Conservation (phyloP, 2,888 invertebrate species). For the Palloptera scutellata region DNA sequence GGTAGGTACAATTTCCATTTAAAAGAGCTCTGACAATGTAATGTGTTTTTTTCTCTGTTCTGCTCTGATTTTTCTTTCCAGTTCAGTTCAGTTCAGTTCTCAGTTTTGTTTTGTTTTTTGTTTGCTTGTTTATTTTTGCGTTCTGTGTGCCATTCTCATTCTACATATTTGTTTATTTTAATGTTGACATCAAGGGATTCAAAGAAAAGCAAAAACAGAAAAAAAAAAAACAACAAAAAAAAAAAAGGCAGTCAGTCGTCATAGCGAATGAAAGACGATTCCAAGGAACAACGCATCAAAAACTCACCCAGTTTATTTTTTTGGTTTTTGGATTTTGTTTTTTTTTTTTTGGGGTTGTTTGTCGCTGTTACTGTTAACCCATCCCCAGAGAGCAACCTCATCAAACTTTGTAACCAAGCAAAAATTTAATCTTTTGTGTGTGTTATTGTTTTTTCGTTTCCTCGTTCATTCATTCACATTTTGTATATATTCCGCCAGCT, state of each 20-base stretch:
- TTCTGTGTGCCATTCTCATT: background rate
- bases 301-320: conserved; percentile 1
- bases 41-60: background rate
- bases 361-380: no score
- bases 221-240: conserved; percentile 5
- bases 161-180: background rate
- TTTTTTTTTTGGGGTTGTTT: no score
- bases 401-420: no score
- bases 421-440: no score
- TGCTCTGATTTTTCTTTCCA: no score
- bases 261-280: no score
- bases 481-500: background rate
- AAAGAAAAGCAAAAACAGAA: background rate
- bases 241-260: conserved; percentile 1
- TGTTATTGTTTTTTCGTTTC: no score
- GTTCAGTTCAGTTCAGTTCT: background rate
- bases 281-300: conserved; percentile 3
- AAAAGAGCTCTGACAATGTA: no score
- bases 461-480: background rate
- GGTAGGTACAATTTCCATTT: no score
- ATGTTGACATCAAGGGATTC: background rate
- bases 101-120: conserved; percentile 2
- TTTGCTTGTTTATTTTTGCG: conserved; percentile 8
- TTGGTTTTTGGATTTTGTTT: background rate
- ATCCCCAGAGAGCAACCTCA: no score